Evolutionary conservation across 2,888 invertebrate species (phyloP).

Genomic region (Pachymerium ferrugineum): DNA sequence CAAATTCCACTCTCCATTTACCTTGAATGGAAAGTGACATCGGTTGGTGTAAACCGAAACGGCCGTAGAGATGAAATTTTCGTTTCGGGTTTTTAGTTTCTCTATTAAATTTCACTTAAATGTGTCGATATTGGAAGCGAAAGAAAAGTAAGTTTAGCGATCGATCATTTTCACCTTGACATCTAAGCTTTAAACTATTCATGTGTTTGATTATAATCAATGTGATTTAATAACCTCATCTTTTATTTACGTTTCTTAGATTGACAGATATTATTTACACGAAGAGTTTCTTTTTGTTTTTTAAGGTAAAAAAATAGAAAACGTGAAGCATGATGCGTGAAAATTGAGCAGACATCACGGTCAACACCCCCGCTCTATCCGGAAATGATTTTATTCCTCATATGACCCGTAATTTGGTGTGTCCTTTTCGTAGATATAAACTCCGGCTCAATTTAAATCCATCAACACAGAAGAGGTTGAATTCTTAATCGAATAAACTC

Average conservation of each 20-base stretch:
- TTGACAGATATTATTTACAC: no score
- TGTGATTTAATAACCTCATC: neutral
- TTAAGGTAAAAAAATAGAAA: neutral
- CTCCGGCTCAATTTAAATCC: no score
- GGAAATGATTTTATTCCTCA: neutral
- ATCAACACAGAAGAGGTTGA: no score
- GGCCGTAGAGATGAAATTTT: no score
- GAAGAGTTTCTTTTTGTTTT: neutral
- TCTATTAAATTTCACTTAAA: neutral
- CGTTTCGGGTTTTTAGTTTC: no score
- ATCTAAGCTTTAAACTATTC: neutral
- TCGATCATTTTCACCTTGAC: neutral
- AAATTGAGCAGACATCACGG: neutral
- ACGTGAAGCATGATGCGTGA: conserved; percentile 21
- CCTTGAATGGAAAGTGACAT: no score
- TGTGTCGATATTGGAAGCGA: neutral
- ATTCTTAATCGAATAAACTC: no score
- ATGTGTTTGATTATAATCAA: neutral
- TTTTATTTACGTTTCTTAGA: neutral
- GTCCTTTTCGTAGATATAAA: neutral
- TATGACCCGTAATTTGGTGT: neutral
- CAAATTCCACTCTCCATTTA: no score
- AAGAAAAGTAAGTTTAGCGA: conserved; percentile 12
- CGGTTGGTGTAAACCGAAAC: no score
- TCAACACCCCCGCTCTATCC: conserved; percentile 11